Percentiles rank a stretch among this genome's conserved stretches.
Conservation (phyloP, 2,797 vertebrate species). For the Parambassis ranga region DNA sequence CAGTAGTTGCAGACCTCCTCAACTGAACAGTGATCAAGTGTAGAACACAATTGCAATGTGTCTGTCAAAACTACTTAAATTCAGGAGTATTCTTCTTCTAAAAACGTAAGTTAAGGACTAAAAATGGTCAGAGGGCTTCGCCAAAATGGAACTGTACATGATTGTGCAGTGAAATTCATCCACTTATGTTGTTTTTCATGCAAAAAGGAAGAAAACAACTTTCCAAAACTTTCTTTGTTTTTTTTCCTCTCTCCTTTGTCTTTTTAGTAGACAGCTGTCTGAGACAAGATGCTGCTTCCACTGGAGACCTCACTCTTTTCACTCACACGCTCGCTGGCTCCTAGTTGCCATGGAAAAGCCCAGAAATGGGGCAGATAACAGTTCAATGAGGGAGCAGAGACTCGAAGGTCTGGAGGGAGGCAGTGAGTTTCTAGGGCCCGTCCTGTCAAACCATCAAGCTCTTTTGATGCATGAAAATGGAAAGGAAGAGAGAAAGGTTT, state of each 20-base stretch:
- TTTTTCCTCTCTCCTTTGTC: conserved; percentile 38
- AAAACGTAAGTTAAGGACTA: conserved; percentile 4
- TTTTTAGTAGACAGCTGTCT: conserved; percentile 77
- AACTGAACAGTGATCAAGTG: conserved; percentile 25
- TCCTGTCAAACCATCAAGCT: conserved; percentile 80
- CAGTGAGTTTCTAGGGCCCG: conserved; percentile 69
- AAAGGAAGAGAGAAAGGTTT: conserved; percentile 38
- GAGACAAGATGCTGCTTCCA: conserved; percentile 72
- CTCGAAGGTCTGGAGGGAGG: conserved; percentile 72
- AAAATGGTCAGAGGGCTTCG: background rate
- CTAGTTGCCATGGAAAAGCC: conserved; percentile 79
- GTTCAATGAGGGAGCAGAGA: conserved; percentile 79
- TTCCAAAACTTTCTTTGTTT: conserved; percentile 58
- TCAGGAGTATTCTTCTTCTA: no score
- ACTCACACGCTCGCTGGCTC: conserved; percentile 60
- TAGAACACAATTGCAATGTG: background rate
- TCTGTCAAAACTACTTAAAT: background rate
- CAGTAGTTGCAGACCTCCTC: conserved; percentile 25
- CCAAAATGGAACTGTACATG: conserved; percentile 7
- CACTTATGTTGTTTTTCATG: conserved; percentile 49
- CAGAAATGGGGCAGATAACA: conserved; percentile 80
- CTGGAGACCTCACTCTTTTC: conserved; percentile 73
- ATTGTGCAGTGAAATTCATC: conserved; percentile 14
- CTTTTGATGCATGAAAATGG: conserved; percentile 75
- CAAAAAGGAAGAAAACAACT: conserved; percentile 43